Base-by-base conservation (phyloP, 64 coral and sea anemone genomes). In the Pachyseris speciosa region DNA sequence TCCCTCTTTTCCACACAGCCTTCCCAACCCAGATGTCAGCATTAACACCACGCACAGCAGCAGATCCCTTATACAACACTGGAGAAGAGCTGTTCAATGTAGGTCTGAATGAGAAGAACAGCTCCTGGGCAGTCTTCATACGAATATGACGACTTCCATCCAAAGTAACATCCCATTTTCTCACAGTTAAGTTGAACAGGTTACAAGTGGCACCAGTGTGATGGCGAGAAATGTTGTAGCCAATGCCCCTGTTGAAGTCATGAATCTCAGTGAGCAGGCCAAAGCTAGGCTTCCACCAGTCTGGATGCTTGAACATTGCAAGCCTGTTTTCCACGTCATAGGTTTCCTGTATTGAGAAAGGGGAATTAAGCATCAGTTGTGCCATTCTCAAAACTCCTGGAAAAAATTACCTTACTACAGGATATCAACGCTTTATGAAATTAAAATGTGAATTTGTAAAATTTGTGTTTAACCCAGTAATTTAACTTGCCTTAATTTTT, bases 11-110 rank as follows among this genome's bases (percentile, higher is more conserved):
- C 4, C 16, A 13, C 33, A 26, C 39, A 25, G 24, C 70, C 39
- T 92, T 93, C 7, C 60, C 57, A 49, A 89, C 74, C 94, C 94
- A 96, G 45, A 96, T 87, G 48, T 96, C 94, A 9, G 91, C 64
- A 74, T 51, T 69, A 41, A 96, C 90, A 6, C 94, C 90, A 78
- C 94, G 84, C 22, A 93, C 94, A 41, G 69, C 85, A 29, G 90
- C 27, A 16, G 91, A 39, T 0, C 94, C 94, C 16, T 64, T 93
- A 37, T 96, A 96, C 15, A 93, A 58, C 1, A 93, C 25, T 9
- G 67, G 20, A 36, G 79, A 74, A 1, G 77, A 81, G 6, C 77
- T 53, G 40, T 93, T 87, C n/a, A n/a, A n/a, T 29, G 47, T 44
- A 10, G 48, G 53, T 15, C 83, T 57, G 38, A 44, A 10, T 0